Base-by-base conservation (phyloP, 1,140 invertebrate species). In the Amphibalanus amphitrite region DNA sequence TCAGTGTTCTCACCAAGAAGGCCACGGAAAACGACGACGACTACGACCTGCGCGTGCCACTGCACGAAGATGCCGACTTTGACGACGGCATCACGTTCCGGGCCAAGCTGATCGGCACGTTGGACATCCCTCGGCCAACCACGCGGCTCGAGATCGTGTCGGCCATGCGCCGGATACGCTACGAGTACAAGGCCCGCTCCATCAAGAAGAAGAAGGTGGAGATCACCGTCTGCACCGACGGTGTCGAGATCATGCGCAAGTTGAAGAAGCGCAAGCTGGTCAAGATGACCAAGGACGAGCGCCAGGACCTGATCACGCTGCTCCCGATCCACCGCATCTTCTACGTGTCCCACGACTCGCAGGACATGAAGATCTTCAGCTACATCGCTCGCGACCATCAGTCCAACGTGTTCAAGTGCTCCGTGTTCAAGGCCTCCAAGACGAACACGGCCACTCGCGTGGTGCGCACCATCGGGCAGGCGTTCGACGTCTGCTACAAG, bases 281-380 rank as follows among this genome's bases (percentile, higher is more conserved):
- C 71, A 89, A 84, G 87, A 86, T 78, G 85, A 86, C 71, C 73
- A 81, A 80, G 77, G 89, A 92, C 77, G 89, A 91, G 84, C 90
- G 82, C 82, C 88, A 85, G 82, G 82, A 86, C 75, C 82, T 86
- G 77, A 85, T 97, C 74, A 90, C 96, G 86, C 89, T 93, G 75
- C 94, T 97, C 85, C 95, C 95, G 72, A 96, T 98, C 79, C 97
- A 97, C 83, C 89, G 96, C 82, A 97, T 99, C 85, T 98, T 98
- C 83, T 99, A 98, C 84, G 96, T 98, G 71, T 98, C 95, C 64
- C 97, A 99, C 81, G 97, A 99, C 83, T 98, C 95, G 76, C 95
- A 97, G 79, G 96, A 98, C 82, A 85, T 98, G 76, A 98, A 98
- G 84, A 98, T 98, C 78, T 98, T 98, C 84, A 97, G 94, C 76